These are phyloP conservation scores for Drosophila pseudoobscura DNA, from an alignment of 1,140 invertebrate genomes.

Conservation along the genomic window DNA sequence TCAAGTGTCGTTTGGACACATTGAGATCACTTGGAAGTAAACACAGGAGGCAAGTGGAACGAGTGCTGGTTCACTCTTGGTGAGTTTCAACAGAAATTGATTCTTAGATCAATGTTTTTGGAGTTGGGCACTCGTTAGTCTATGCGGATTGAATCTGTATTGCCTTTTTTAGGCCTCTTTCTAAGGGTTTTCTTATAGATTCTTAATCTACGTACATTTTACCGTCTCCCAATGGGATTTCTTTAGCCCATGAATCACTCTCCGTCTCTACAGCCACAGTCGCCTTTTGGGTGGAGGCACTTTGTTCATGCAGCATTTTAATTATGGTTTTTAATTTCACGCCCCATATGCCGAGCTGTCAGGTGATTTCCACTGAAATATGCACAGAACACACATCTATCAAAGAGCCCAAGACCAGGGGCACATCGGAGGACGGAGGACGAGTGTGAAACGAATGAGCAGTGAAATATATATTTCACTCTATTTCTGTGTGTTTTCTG, in stretches of 20 bases:
- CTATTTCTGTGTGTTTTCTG: constrained; percentile 43
- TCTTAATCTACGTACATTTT: no score
- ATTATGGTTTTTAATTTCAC: constrained; percentile 75
- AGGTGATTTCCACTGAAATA: constrained; percentile 60
- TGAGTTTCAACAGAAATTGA: no score
- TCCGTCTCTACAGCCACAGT: neutral
- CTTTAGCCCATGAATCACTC: constrained; percentile 33
- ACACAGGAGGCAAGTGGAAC: no score
- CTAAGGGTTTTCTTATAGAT: no score
- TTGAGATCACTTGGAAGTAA: constrained; percentile 5
- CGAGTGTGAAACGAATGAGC: constrained; percentile 14
- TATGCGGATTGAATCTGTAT: no score
- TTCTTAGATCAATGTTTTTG: no score
- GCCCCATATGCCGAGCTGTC: constrained; percentile 62
- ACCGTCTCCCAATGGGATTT: constrained; percentile 4
- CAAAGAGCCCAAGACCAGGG: constrained; percentile 9
- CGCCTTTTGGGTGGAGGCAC: neutral
- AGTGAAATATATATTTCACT: constrained; percentile 48
- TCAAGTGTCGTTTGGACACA: constrained; percentile 13
- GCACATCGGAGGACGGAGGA: neutral
- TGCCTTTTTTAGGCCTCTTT: no score
- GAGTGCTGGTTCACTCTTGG: no score
- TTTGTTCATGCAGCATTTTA: constrained; percentile 42
- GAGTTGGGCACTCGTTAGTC: no score
- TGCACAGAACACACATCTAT: constrained; percentile 40